These are phyloP conservation scores for Erithacus rubecula DNA, from an alignment of 2,797 vertebrate genomes.

Conservation along the genomic window DNA sequence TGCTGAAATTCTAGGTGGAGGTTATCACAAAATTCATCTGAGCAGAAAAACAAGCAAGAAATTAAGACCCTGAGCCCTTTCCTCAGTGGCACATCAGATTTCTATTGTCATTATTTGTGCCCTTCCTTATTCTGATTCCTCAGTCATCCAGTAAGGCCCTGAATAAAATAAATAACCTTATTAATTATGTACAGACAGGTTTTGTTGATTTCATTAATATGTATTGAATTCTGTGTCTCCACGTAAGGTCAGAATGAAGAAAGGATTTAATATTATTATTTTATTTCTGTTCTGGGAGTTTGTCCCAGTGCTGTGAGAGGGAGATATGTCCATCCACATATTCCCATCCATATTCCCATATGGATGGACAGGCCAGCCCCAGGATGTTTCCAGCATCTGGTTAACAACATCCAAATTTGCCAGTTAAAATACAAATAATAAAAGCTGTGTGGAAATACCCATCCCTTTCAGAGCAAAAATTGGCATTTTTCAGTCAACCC, in stretches of 20 bases:
- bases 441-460: background rate
- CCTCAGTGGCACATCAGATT: background rate
- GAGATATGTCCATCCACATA: fast-evolving
- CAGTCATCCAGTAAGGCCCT: background rate
- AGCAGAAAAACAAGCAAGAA: background rate
- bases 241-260: background rate
- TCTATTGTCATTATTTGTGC: background rate
- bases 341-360: background rate
- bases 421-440: background rate
- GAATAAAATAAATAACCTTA: background rate
- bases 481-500: background rate
- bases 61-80: background rate
- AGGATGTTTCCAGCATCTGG: background rate
- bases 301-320: background rate
- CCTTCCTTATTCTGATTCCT: background rate
- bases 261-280: background rate
- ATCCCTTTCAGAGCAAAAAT: background rate
- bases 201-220: slow-evolving; percentile 1
- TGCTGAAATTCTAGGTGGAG: background rate
- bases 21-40: background rate
- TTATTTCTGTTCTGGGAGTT: background rate
- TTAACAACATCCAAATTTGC: background rate
- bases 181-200: background rate
- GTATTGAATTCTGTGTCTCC: background rate
- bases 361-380: background rate